A percentile compares a stretch with the other conserved stretches of the same genome.
phyloP scores from a whole-genome alignment of 2,797 vertebrate species.

The Danionella dracula region DNA sequence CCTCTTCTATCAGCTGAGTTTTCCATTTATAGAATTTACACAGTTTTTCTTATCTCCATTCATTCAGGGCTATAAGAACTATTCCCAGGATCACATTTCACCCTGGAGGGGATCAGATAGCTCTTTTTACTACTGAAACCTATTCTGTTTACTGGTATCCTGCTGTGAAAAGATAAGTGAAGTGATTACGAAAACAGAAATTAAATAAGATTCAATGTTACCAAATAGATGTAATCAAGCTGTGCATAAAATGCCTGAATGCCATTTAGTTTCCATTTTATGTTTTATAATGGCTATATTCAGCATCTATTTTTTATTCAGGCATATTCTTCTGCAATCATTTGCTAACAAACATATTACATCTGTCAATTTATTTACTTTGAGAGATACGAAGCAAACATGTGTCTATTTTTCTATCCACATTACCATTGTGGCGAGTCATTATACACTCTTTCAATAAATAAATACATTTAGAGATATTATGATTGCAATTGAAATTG shows the following conservation, averaged over 20 bases:
- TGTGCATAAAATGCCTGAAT: neutral
- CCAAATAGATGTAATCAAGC: neutral
- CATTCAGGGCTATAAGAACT: neutral
- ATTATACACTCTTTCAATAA: too few species aligned
- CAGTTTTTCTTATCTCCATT: neutral
- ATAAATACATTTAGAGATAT: too few species aligned
- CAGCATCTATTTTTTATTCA: too few species aligned
- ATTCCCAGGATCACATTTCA: constrained; percentile 1
- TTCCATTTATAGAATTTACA: neutral
- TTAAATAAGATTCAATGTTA: neutral
- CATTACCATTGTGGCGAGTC: too few species aligned
- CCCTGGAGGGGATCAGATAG: neutral
- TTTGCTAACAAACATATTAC: neutral
- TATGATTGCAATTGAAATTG: too few species aligned
- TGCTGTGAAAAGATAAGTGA: neutral
- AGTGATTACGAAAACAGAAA: neutral
- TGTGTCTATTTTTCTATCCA: too few species aligned
- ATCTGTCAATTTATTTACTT: neutral
- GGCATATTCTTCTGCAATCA: too few species aligned
- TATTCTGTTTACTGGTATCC: neutral
- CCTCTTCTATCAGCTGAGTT: neutral
- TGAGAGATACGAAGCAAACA: neutral
- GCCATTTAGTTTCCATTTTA: neutral
- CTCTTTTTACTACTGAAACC: neutral
- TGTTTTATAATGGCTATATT: too few species aligned